These are phyloP conservation scores for Galeopsomyia nigrocyanea DNA, from an alignment of 2,888 invertebrate genomes.

Conservation along the genomic window DNA sequence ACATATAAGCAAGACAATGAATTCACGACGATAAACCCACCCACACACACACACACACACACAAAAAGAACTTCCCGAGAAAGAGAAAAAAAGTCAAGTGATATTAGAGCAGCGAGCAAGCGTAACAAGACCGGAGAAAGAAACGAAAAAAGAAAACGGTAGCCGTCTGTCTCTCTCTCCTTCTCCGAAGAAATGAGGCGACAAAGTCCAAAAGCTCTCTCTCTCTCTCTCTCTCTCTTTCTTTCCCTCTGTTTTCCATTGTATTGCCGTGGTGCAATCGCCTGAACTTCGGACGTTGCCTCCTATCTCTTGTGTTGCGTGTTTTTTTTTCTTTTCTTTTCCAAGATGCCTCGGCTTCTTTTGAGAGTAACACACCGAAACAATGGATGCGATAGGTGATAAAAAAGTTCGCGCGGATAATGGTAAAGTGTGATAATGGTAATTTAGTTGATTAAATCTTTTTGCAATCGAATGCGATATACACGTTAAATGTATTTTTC, in stretches of 20 bases:
- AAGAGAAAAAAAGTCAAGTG: constrained; percentile 45
- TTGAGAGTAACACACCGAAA: neutral
- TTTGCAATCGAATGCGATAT: too few species aligned
- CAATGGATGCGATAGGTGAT: constrained; percentile 3
- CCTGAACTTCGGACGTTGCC: neutral
- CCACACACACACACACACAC: constrained; percentile 15
- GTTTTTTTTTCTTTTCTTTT: constrained; percentile 16
- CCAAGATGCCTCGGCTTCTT: neutral
- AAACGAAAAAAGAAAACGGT: neutral
- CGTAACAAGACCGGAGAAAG: neutral
- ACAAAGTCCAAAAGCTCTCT: constrained; percentile 52
- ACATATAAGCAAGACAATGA: too few species aligned
- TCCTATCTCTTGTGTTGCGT: neutral
- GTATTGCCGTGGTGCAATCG: constrained; percentile 41
- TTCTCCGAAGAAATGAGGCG: constrained; percentile 51
- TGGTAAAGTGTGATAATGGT: neutral
- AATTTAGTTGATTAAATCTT: neutral
- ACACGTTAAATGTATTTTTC: too few species aligned
- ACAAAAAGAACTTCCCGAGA: constrained; percentile 45
- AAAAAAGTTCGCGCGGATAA: neutral
- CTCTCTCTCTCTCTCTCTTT: constrained; percentile 5
- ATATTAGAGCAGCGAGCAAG: constrained; percentile 31
- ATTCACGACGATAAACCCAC: constrained; percentile 29
- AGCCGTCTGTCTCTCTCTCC: neutral
- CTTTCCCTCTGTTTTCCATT: constrained; percentile 47